Percentiles rank a stretch among this genome's conserved stretches.
Conservation (phyloP, 2,888 invertebrate genomes). For the Himalopsyche tibetana region DNA sequence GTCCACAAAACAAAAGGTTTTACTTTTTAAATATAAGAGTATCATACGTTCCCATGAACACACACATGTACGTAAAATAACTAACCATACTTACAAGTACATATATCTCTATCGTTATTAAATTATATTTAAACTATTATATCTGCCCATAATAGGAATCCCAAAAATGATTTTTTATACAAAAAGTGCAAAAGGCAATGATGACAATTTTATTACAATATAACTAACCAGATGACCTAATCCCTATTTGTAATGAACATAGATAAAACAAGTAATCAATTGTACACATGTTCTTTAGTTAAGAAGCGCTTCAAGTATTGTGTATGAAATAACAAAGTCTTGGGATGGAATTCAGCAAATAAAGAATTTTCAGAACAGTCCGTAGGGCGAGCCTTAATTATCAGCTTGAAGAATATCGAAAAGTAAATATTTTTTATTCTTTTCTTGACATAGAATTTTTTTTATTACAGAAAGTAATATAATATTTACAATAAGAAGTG, state of each 20-base stretch:
- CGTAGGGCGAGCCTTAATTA: too few species aligned
- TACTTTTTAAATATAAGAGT: too few species aligned
- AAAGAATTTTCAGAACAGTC: too few species aligned
- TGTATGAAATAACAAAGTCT: too few species aligned
- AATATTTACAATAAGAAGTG: too few species aligned
- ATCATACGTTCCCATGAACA: background rate
- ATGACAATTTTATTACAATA: background rate
- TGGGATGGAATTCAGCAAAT: too few species aligned
- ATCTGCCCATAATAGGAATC: too few species aligned
- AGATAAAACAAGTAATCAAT: background rate
- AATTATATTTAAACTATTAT: background rate
- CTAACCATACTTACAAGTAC: conserved; percentile 28
- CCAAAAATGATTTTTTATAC: background rate
- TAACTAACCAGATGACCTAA: background rate
- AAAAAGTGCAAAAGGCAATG: conserved; percentile 27
- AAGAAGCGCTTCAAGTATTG: background rate
- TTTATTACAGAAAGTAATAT: too few species aligned
- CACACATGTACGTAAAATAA: background rate
- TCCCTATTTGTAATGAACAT: background rate
- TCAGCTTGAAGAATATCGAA: too few species aligned
- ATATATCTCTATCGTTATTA: background rate
- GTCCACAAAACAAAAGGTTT: too few species aligned
- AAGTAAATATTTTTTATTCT: too few species aligned
- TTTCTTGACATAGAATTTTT: too few species aligned
- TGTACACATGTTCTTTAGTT: background rate